Evolutionary conservation across 1,140 invertebrate genomes (phyloP), one percentile per base, ranked within the genome.

Genomic region (Drosophila busckii): DNA sequence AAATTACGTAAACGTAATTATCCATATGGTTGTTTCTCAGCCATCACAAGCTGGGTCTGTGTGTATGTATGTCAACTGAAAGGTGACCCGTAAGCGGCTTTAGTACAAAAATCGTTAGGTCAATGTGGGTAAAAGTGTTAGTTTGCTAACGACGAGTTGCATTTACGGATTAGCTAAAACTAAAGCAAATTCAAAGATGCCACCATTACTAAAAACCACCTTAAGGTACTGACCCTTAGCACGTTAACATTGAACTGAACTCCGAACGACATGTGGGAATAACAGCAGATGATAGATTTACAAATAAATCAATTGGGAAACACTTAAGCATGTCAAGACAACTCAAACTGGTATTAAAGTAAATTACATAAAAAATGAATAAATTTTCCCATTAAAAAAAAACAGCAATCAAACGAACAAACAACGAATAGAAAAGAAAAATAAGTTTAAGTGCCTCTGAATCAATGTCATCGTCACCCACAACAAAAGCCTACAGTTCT

Each of bases 261-360:
- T n/a, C 19, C 20, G 16, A 42, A 16, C 23, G 20, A 3, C 26
- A 26, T 22, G 9, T 40, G 48, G 16, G 20, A 17, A 20, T 10
- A 13, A 20, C 17, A 15, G 19, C 44, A n/a, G 13, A 20, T 38
- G 38, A 53, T 38, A 52, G 35, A 52, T 35, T 23, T 35, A 35
- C 16, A 53, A 64, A 64, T 64, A 64, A 64, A 64, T 64, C 61
- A 64, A 53, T 60, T 53, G 54, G 53, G 48, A 60, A 64, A 20
- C 55, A 53, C 61, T 64, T 60, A 52, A 46, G 46, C 52, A 45
- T 45, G 16, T 19, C 16, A 4, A 8, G 9, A 9, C 12, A 6
- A 12, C 13, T 10, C 16, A 23, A 26, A 25, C 17, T 60, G 34
- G 17, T 50, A 55, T 61, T 41, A 61, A 54, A 61, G 35, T 13